These are phyloP conservation scores for Melanotaenia duboulayi DNA, from an alignment of 2,113 vertebrate species.

Conservation along the genomic window DNA sequence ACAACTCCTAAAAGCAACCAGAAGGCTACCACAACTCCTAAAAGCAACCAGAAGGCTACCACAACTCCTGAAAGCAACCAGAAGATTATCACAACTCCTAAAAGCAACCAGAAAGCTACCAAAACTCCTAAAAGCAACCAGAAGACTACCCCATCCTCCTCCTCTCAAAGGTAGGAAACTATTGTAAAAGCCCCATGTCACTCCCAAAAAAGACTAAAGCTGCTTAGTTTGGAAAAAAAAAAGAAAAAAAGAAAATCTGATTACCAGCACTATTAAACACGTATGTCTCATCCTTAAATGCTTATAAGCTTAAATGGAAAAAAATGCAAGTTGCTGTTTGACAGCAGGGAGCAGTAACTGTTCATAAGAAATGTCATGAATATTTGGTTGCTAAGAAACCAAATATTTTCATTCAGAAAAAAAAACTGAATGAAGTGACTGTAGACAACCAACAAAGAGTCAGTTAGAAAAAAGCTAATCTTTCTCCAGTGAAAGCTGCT, in stretches of 20 bases:
- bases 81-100: constrained; percentile 4
- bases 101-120: constrained; percentile 5
- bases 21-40: constrained; percentile 4
- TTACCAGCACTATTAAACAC: neutral
- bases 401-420: no score
- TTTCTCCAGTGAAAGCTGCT: no score
- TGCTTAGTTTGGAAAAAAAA: neutral
- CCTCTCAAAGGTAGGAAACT: constrained; percentile 44
- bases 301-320: no score
- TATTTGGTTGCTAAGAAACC: no score
- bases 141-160: neutral
- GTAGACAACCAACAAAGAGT: no score
- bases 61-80: constrained; percentile 6
- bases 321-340: no score
- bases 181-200: neutral
- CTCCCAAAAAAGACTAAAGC: neutral
- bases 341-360: no score
- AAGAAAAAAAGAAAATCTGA: neutral
- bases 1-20: constrained; percentile 7
- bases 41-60: constrained; percentile 5
- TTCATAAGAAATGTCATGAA: no score
- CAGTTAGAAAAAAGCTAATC: no score
- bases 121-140: constrained; percentile 6
- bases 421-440: no score
- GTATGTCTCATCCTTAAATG: no score